Evolutionary conservation across 2,888 invertebrate species (phyloP), one percentile per base, ranked within the genome.

Genomic region (Craniophora ligustri): DNA sequence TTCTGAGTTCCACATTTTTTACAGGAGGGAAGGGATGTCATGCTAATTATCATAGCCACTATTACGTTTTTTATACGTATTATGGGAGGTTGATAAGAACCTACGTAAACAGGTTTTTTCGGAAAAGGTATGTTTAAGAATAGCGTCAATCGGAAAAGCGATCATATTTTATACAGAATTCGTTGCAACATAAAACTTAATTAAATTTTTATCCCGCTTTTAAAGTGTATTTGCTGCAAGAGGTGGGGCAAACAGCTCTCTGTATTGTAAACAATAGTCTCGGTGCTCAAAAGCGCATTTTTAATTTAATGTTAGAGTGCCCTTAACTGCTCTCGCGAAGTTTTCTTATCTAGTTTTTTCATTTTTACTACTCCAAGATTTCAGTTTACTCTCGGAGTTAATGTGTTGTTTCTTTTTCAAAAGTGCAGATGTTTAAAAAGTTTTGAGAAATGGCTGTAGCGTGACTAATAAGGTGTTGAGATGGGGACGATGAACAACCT

Each of bases 241-340:
- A 44, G 67, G 46, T 42, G 67, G 41, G 38, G 34, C 48, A 21
- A 70, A 67, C 46, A 47, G 64, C 58, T 65, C 75, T 77, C 78
- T 81, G 72, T 75, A 62, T 51, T 61, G 47, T 55, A 68, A 77
- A 80, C 78, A 80, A 83, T 76, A 72, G 72, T 59, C 51, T 38
- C 40, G 67, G 61, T 62, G 70, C 14, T 36, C 60, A 63, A 64
- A 28, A 59, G 61, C 57, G 54, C 58, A 58, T 75, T 84, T 82
- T 79, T 81, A 38, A 80, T 83, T 83, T 81, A 69, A 76, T 72
- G 72, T 70, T 57, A 47, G 63, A 75, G 66, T 65, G 69, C 57
- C 49, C 36, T 61, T 54, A 50, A 32, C 56, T 48, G 5, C 48
- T 42, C 46, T 55, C 8, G 38, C 10, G 28, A 63, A 70, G 55